These are phyloP conservation scores for Solenodon paradoxus DNA, from an alignment of 2,113 vertebrate genomes.

Conservation along the genomic window DNA sequence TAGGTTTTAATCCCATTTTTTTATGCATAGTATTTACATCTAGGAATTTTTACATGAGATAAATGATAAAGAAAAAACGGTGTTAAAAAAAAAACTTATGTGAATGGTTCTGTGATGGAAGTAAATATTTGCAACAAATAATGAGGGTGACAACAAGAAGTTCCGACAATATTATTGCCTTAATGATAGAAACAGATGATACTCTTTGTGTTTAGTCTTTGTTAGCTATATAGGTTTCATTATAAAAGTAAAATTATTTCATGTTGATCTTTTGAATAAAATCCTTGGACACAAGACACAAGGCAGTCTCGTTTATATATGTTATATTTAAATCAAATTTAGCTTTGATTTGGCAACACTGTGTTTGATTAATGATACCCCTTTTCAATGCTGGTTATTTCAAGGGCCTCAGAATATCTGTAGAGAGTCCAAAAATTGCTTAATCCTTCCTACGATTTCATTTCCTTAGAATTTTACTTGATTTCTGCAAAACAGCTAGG, in stretches of 20 bases:
- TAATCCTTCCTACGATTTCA: slow-evolving; percentile 49
- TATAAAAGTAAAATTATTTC: slow-evolving; percentile 40
- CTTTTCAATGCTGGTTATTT: slow-evolving; percentile 48
- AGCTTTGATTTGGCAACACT: slow-evolving; percentile 22
- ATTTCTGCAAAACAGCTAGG: slow-evolving; percentile 55
- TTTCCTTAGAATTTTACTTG: slow-evolving; percentile 63
- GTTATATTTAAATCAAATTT: slow-evolving; percentile 48
- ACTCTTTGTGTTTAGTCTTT: not conserved
- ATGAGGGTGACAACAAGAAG: slow-evolving; percentile 1
- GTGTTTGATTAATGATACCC: slow-evolving; percentile 10
- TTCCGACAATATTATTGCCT: not conserved
- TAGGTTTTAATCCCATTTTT: slow-evolving; percentile 44
- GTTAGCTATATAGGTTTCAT: not conserved
- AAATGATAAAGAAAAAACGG: not conserved
- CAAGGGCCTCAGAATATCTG: slow-evolving; percentile 48
- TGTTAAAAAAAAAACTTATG: slow-evolving; percentile 11
- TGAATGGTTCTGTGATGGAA: slow-evolving; percentile 28
- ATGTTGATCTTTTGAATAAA: slow-evolving; percentile 16
- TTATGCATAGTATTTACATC: slow-evolving; percentile 30
- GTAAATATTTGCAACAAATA: slow-evolving; percentile 36
- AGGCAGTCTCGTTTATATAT: slow-evolving; percentile 34
- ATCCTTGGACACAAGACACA: not conserved
- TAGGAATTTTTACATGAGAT: slow-evolving; percentile 37
- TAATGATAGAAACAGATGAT: not conserved
- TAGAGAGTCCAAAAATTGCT: slow-evolving; percentile 49